phyloP scores from a whole-genome alignment of 2,797 vertebrate species.

The Poeciliopsis turneri region DNA sequence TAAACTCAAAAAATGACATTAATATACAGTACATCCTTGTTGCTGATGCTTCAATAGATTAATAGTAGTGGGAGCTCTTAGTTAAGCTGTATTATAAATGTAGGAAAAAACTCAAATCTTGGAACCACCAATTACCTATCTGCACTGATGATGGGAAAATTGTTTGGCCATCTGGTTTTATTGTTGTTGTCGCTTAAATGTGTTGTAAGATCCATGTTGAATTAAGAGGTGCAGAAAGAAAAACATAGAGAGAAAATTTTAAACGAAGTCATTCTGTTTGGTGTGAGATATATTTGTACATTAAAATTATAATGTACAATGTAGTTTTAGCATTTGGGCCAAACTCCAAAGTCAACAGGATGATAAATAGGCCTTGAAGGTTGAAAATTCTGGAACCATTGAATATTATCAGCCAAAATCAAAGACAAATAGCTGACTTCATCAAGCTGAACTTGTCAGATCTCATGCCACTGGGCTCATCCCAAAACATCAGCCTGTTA shows the following conservation, averaged over 20 bases:
- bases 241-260: neutral
- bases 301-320: neutral
- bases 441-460: slow-evolving; percentile 27
- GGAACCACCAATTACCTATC: neutral
- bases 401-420: slow-evolving; percentile 22
- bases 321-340: slow-evolving; percentile 3
- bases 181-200: neutral
- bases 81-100: neutral
- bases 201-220: neutral
- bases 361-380: slow-evolving; percentile 3
- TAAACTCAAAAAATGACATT: neutral
- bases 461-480: slow-evolving; percentile 3
- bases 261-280: neutral
- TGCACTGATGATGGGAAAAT: neutral
- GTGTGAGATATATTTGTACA: slow-evolving; percentile 6
- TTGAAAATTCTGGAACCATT: neutral
- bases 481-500: neutral
- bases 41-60: neutral
- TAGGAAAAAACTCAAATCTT: neutral
- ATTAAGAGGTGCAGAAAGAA: neutral
- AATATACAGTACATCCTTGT: neutral
- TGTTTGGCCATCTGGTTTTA: neutral
- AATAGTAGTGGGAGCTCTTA: neutral
- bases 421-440: slow-evolving; percentile 40
- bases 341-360: slow-evolving; percentile 49